phyloP scores from a whole-genome alignment of 2,888 invertebrate genomes.

The Apoda limacodes region DNA sequence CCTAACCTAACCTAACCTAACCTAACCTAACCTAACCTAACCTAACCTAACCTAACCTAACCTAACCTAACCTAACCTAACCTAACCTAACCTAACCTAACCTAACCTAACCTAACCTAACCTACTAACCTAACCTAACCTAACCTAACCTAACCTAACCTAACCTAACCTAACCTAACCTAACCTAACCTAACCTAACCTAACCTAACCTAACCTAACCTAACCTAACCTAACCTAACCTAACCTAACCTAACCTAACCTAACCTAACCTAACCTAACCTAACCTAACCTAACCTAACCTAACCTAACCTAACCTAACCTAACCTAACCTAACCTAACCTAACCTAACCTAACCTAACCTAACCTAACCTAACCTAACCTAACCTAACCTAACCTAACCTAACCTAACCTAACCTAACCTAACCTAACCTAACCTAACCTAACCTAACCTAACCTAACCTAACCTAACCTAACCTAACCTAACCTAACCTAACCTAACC shows the following conservation, averaged over 20 bases:
- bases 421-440: no score
- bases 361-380: no score
- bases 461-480: no score
- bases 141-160: constrained; percentile 12
- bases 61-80: constrained; percentile 14
- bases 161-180: constrained; percentile 14
- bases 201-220: constrained; percentile 11
- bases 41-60: constrained; percentile 14
- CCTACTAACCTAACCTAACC: no score
- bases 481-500: no score
- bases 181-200: constrained; percentile 11
- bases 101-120: constrained; percentile 14
- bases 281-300: constrained; percentile 15
- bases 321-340: constrained; percentile 14
- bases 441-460: no score
- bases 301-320: constrained; percentile 15
- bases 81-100: constrained; percentile 14
- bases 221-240: constrained; percentile 11
- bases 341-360: no score
- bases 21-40: constrained; percentile 14
- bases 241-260: constrained; percentile 11
- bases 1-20: constrained; percentile 14
- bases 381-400: no score
- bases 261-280: constrained; percentile 15
- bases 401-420: no score